Evolutionary conservation across 37 sponge, comb jelly and placozoan genomes (phyloP).

Genomic region (Ianthella basta): DNA sequence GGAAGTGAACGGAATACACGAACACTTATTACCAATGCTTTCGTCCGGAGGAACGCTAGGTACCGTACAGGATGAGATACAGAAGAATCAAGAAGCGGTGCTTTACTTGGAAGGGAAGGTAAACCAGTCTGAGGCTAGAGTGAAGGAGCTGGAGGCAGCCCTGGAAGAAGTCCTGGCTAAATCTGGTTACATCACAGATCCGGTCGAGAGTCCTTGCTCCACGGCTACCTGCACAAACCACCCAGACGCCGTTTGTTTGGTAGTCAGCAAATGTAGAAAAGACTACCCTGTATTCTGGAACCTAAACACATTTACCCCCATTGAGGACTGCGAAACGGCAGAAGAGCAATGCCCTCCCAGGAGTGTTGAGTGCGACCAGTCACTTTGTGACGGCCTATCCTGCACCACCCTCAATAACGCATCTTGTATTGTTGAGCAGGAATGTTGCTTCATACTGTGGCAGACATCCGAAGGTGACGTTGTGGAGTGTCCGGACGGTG

Average conservation of each 20-base stretch:
- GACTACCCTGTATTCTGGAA: slow-evolving; percentile 45
- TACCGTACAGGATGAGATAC: not conserved
- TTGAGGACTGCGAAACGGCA: slow-evolving; percentile 25
- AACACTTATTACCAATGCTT: too few relatives aligned
- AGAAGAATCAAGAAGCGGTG: not conserved
- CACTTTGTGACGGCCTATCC: slow-evolving; percentile 46
- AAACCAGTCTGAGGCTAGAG: slow-evolving; percentile 28
- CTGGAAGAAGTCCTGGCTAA: not conserved
- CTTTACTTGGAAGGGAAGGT: slow-evolving; percentile 30
- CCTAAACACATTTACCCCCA: not conserved
- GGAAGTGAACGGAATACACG: not conserved
- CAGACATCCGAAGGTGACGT: slow-evolving; percentile 11
- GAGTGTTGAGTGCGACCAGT: slow-evolving; percentile 28
- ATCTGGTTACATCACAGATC: too few relatives aligned
- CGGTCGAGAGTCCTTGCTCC: slow-evolving; percentile 25
- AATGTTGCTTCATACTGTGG: slow-evolving; percentile 39
- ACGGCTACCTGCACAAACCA: slow-evolving; percentile 27
- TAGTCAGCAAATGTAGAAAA: slow-evolving; percentile 51
- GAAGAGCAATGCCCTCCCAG: not conserved
- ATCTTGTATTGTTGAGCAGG: slow-evolving; percentile 38
- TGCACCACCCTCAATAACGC: slow-evolving; percentile 47
- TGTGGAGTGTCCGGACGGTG: slow-evolving; percentile 51
- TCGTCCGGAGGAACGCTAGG: not conserved
- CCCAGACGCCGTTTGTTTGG: slow-evolving; percentile 53
- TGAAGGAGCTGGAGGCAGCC: slow-evolving; percentile 12